Evolutionary conservation across 2,888 invertebrate species (phyloP).

Genomic region (Aphodius granarius): DNA sequence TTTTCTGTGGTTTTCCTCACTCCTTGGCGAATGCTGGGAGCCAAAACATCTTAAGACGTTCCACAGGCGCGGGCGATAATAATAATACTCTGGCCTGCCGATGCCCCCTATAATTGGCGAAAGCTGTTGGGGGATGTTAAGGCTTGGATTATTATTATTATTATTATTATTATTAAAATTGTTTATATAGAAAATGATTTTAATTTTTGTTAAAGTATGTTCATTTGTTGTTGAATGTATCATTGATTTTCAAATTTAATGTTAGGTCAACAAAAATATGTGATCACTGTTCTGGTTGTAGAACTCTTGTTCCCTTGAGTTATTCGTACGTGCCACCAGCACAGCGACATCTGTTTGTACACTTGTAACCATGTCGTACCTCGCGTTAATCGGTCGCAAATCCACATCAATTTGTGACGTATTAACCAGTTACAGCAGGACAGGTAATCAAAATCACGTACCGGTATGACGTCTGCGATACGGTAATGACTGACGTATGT

Average conservation of each 20-base stretch:
- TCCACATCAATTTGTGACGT: constrained; percentile 11
- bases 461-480: constrained; percentile 24
- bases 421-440: constrained; percentile 18
- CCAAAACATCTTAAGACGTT: too few relatives aligned
- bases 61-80: too few relatives aligned
- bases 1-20: too few relatives aligned
- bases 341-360: neutral
- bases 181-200: too few relatives aligned
- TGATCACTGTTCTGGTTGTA: too few relatives aligned
- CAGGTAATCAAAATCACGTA: constrained; percentile 26
- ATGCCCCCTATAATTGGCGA: too few relatives aligned
- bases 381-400: constrained; percentile 4
- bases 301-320: neutral
- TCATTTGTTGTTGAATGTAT: neutral
- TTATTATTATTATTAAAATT: neutral
- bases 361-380: constrained; percentile 10
- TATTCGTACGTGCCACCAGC: neutral
- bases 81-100: too few relatives aligned
- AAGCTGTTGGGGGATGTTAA: too few relatives aligned
- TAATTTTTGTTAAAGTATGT: neutral
- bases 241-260: neutral
- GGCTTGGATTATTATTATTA: too few relatives aligned
- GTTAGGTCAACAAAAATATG: too few relatives aligned
- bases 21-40: too few relatives aligned
- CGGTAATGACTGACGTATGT: constrained; percentile 15